Base-by-base conservation (phyloP, 92 coral and sea anemone species). In the Porites rus region DNA sequence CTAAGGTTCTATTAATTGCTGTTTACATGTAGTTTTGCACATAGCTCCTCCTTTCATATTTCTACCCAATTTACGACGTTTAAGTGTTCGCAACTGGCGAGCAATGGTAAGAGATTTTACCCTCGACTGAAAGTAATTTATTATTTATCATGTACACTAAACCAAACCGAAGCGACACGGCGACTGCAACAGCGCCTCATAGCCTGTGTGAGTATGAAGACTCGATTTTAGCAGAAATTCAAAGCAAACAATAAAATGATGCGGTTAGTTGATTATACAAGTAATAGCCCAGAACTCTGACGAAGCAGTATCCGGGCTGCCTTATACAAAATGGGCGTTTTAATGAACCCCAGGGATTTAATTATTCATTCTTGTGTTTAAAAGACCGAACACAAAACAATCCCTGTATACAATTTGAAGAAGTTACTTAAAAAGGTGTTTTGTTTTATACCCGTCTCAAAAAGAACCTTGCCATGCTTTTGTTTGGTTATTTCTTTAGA, bases 361-460 rank as follows among this genome's bases (percentile, higher is more conserved):
- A 83, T 83, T 61, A 83, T 83, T 83, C 73, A 83, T 74, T 83
- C 74, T 10, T n/a, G 63, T 64, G 80, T 65, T 74, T 71, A 81
- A 79, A 81, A 81, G 78, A 81, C 86, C 69, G 86, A 56, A 81
- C 86, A 71, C 43, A 38, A 81, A 81, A 70, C 69, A 81, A 81
- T 46, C 51, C 83, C 59, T 63, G 46, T 38, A 78, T 78, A 63
- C 43, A 78, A 81, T 70, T 31, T 56, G 31, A 71, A 81, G 69
- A 71, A 56, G 69, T 59, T 31, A 56, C 60, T 60, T 69, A 18
- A 51, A 24, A 70, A 60, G 50, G 21, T 76, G 46, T 72, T 69
- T 81, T 81, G 58, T 70, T 53, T 21, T 68, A 14, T 50, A 11
- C 10, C 16, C 11, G 14, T 22, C 64, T 6, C 18, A 81, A 79